Base-by-base conservation (phyloP, 2,113 vertebrate genomes). In the Lanius ludovicianus region DNA sequence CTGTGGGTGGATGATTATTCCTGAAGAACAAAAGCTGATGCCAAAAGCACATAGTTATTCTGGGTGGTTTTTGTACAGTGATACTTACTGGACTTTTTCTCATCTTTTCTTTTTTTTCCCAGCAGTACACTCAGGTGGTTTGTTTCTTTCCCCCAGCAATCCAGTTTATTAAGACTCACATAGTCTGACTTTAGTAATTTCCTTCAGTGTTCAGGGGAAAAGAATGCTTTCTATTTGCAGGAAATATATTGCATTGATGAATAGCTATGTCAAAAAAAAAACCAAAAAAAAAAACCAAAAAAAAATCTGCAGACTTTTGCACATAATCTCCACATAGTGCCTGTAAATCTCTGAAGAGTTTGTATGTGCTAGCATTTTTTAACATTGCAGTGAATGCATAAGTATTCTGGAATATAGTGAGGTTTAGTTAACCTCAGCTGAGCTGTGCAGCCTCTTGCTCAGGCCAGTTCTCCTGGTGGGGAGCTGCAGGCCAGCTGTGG, bases 211-310 rank as follows among this genome's bases (percentile, higher is more conserved):
- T 96, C 85, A 76, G 86, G 93, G 79, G 85, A 84, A 97, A 93
- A 96, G 89, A 90, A 97, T 91, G 94, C 97, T 98, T 98, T 98
- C 98, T 98, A 97, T 98, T 98, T 98, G 94, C 98, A 97, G 96
- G 87, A 98, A 96, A 94, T 97, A 50, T 91, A 98, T 98, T 98
- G 97, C 89, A 84, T 94, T 87, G 91, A 89, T 80, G 94, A 97
- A 84, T 84, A 97, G 96, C 93, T 90, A 95, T 89, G 84, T 87
- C 53, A 93, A 94, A 93, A 93, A 88, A 68, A 28, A 13, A 33
- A 33, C 13, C 7, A 47, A 47, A 64, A n/a, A 56, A 33, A 31
- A 77, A 25, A 4, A 27, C 33, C 46, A 19, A 90, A 94, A 64
- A 80, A 69, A 55, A 19, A 41, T 73, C 92, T 96, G 98, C 97